Conservation (phyloP, 2,888 invertebrate genomes). For the Gisinianus flammeolus region DNA sequence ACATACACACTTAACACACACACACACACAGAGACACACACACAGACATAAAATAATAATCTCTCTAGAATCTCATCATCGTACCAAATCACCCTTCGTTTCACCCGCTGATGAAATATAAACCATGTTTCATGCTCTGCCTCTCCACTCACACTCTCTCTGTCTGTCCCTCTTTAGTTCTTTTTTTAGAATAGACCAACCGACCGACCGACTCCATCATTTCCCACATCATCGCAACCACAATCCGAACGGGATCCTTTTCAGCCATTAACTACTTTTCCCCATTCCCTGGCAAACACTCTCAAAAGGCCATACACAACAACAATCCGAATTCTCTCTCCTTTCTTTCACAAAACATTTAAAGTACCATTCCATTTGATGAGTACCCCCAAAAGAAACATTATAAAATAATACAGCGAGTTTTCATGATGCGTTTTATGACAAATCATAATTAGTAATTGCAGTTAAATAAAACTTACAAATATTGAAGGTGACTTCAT, state of each 20-base stretch:
- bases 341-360: background rate
- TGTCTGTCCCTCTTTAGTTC: background rate
- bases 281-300: background rate
- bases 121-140: conserved; percentile 53
- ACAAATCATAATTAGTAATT: no score
- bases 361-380: no score
- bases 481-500: no score
- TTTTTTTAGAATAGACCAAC: conserved; percentile 19
- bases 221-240: conserved; percentile 11
- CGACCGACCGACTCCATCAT: conserved; percentile 2
- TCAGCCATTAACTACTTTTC: background rate
- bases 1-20: background rate
- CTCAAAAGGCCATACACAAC: background rate
- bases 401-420: no score
- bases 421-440: no score
- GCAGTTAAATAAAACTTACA: no score
- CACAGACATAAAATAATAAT: conserved; percentile 42
- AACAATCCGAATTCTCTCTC: no score
- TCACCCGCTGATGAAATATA: conserved; percentile 57
- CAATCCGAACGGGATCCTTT: background rate
- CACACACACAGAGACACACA: conserved; percentile 28
- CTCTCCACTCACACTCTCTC: conserved; percentile 14
- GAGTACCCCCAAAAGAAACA: no score
- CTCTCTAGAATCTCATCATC: conserved; percentile 51
- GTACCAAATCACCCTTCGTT: conserved; percentile 55